Base-by-base conservation (phyloP, 2,797 vertebrate species). In the Gobio occitaniae region DNA sequence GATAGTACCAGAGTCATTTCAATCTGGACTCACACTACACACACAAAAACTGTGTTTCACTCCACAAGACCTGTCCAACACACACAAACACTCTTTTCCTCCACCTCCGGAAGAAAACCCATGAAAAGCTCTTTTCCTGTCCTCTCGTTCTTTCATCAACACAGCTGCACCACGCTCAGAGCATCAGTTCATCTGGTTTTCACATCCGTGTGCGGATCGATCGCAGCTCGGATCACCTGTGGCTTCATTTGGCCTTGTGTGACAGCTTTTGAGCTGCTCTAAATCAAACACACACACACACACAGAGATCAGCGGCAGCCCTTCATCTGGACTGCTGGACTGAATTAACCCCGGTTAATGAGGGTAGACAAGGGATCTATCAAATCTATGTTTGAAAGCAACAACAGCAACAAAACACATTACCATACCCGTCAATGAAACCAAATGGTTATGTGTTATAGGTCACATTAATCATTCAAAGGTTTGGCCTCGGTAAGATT, bases 201-300 rank as follows among this genome's bases (percentile, higher is more conserved):
- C 86, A 87, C 86, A 68, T 89, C 89, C 81, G 70, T 83, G 86
- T 52, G 85, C 68, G 11, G 48, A 83, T 90, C 90, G 68, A 83
- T 88, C 84, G 21, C 54, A 1, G 41, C 76, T 38, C 44, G 16
- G 80, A 63, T 88, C 87, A 88, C 87, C 88, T 91, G 90, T 68
- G 86, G 91, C 88, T 91, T 91, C 91, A 90, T 93, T 89, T 83
- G 82, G 89, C 91, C 85, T 52, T 82, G 78, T 47, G 48, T 84
- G 63, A 92, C 89, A 90, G 92, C 89, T 91, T 92, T 86, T 80
- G 89, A 91, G 89, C 84, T 90, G 90, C 92, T 90, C 91, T 91
- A 92, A 89, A 92, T 89, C 74, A 92, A 91, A 92, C 91, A 84
- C 84, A 90, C 80, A 11, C 32, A 65, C 41, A 83, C 82, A 41